phyloP scores from a whole-genome alignment of 2,113 vertebrate species.

The Falco punctatus region DNA sequence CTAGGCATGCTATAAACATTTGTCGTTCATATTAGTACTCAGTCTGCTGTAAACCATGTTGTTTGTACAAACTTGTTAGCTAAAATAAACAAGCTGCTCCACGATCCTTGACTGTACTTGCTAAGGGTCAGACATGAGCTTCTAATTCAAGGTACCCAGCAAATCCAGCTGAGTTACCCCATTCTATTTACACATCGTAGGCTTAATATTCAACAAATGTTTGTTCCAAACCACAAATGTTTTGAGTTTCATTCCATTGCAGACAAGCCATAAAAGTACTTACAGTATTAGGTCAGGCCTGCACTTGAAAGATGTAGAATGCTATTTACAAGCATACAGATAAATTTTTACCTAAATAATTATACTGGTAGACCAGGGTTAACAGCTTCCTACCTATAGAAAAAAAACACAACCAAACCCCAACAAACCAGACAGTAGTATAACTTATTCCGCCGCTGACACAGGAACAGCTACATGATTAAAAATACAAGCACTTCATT shows the following conservation, averaged over 20 bases:
- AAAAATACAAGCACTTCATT: background rate
- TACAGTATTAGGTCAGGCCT: background rate
- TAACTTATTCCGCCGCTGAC: background rate
- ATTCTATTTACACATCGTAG: background rate
- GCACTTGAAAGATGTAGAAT: background rate
- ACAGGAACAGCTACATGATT: background rate
- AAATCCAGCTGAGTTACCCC: background rate
- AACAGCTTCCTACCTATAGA: background rate
- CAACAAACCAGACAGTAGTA: background rate
- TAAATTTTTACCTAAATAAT: background rate
- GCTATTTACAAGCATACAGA: background rate
- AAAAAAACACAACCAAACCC: background rate
- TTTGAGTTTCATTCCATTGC: background rate
- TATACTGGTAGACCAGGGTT: background rate
- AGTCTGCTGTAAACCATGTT: background rate
- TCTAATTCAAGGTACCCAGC: background rate
- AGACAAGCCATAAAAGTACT: background rate
- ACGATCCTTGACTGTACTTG: background rate
- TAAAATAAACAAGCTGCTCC: constrained; percentile 35
- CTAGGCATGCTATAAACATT: background rate
- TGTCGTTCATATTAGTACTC: background rate
- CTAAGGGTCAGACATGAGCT: background rate
- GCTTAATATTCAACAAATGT: background rate
- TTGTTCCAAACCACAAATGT: constrained; percentile 39
- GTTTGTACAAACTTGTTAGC: background rate